Base-by-base conservation (phyloP, 2,888 invertebrate genomes). In the Eupithecia pulchellata region DNA sequence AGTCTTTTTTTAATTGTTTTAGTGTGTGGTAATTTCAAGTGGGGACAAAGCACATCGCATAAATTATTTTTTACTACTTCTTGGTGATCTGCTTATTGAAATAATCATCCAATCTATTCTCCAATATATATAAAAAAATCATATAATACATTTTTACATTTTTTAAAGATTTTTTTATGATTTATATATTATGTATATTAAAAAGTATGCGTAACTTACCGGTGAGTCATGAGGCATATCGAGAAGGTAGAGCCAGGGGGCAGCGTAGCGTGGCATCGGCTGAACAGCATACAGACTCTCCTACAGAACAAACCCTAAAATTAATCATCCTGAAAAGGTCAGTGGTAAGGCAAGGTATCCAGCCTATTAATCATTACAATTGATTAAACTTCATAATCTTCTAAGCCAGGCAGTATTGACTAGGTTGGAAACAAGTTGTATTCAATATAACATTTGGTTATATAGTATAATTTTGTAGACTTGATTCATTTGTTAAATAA, bases 211-310 rank as follows among this genome's bases (percentile, higher is more conserved):
- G 52, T 52, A 25, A 62, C 57, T 62, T 73, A 94, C 93, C 93
- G 92, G 92, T 76, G 92, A 85, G 66, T 93, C 93, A 60, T 86
- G 90, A 27, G 93, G 91, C 80, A 90, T 80, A 69, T 92, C 92
- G 42, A 92, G 86, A 8, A 91, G 83, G 80, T 94, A 94, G 13
- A 92, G 77, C 92, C 92, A 92, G 11, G 93, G 92, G 5, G 89
- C 82, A 86, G 85, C 79, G 86, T 94, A 95, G 81, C 95, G 95
- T n/a, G 94, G 90, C 84, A 95, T 84, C 74, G 94, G 90, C 30
- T 95, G 94, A 74, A 94, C 83, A 36, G 93, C 91, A 83, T 95
- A 95, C 76, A 91, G 78, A 74, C 81, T 85, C 74, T 91, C 92
- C 92, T 91, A 78, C 55, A 66, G 64, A 71, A 66, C 60, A 52